A percentile compares a stretch with the other conserved stretches of the same genome.
These are phyloP conservation scores for Tragelaphus imberbis DNA, from an alignment of 2,113 vertebrate genomes.

Conservation along the genomic window DNA sequence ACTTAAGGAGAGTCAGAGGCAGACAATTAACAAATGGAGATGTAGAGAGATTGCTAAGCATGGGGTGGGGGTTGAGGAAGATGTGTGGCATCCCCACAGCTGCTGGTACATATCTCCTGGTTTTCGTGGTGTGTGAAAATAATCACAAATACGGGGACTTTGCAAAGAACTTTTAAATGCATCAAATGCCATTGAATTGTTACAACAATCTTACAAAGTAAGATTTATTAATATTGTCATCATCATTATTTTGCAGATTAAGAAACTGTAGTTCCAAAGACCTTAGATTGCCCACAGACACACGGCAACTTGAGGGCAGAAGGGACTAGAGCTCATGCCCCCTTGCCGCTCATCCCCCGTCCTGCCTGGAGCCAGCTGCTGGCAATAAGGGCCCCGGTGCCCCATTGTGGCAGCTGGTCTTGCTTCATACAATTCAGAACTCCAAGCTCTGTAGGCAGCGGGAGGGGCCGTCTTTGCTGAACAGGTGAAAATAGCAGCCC, in stretches of 20 bases:
- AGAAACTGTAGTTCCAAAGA: neutral
- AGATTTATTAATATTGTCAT: neutral
- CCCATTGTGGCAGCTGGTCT: slow-evolving; percentile 6
- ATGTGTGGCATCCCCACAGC: neutral
- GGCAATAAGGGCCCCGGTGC: neutral
- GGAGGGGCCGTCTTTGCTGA: neutral
- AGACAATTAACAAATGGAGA: neutral
- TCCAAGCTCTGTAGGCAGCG: neutral
- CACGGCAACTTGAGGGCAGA: neutral
- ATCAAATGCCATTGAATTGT: neutral
- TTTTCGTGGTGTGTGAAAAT: neutral
- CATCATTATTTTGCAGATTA: neutral
- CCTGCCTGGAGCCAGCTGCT: neutral
- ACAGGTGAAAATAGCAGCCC: no score
- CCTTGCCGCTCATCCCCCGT: neutral
- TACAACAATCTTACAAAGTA: neutral
- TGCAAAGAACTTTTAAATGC: neutral
- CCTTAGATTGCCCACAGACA: neutral
- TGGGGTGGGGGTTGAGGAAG: neutral
- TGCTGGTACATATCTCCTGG: neutral
- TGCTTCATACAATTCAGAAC: neutral
- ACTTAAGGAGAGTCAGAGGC: neutral
- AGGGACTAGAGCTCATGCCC: neutral
- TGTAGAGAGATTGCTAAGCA: neutral
- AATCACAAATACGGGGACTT: neutral